Evolutionary conservation across 2,888 invertebrate genomes (phyloP).

Genomic region (Cepaea hortensis): DNA sequence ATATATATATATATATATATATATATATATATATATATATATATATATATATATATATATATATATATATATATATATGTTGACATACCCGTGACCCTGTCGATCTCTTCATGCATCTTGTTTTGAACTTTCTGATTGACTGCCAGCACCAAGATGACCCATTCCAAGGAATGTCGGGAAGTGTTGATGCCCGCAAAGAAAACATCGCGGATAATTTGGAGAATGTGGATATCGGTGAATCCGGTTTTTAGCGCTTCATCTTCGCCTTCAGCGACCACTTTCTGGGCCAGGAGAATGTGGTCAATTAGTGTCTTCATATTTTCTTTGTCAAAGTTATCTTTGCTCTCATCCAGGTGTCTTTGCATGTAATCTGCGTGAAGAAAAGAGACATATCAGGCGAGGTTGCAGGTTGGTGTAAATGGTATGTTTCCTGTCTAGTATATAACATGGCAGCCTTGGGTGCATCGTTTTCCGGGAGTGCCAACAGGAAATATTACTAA

Average conservation of each 20-base stretch:
- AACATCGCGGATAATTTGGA: conserved; percentile 42
- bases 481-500: no score
- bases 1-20: no score
- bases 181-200: conserved; percentile 55
- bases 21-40: no score
- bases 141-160: conserved; percentile 50
- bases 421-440: no score
- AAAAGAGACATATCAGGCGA: no score
- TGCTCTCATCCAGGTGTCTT: neutral
- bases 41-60: no score
- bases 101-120: conserved; percentile 48
- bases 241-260: neutral
- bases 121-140: conserved; percentile 51
- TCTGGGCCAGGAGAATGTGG: conserved; percentile 48
- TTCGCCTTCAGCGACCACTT: conserved; percentile 38
- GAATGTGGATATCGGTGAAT: conserved; percentile 40
- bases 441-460: no score
- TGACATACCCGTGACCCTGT: conserved; percentile 40
- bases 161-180: conserved; percentile 49
- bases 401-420: no score
- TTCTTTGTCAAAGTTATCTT: neutral
- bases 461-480: no score
- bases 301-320: conserved; percentile 50
- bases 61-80: no score
- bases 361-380: neutral